Evolutionary conservation across 2,888 invertebrate genomes (phyloP).

Genomic region (Strigamia transsilvanica): DNA sequence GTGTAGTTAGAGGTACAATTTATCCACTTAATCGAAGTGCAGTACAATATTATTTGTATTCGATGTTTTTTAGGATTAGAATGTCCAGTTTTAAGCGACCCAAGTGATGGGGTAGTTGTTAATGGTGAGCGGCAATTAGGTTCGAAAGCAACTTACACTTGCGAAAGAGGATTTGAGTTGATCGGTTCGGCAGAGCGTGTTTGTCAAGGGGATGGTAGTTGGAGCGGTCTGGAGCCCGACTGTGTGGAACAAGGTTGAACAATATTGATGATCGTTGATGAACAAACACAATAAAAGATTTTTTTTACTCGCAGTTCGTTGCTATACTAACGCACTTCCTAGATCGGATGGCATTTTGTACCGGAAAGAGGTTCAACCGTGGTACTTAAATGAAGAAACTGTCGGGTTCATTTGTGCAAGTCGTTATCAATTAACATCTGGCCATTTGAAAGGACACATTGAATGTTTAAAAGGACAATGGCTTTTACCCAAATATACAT

Average conservation of each 20-base stretch:
- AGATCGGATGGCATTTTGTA: neutral
- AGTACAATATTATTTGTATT: neutral
- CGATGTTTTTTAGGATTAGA: neutral
- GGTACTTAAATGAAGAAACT: slow-evolving; percentile 18
- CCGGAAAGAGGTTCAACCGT: neutral
- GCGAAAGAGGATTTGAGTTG: slow-evolving; percentile 59
- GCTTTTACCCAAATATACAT: slow-evolving; percentile 10
- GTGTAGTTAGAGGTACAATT: slow-evolving; percentile 24
- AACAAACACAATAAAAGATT: neutral
- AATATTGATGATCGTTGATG: neutral
- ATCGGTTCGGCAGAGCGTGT: slow-evolving; percentile 58
- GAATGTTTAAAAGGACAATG: slow-evolving; percentile 21
- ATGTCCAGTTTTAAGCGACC: slow-evolving; percentile 30
- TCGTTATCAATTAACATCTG: slow-evolving; percentile 17
- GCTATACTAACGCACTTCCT: neutral
- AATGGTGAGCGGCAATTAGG: neutral
- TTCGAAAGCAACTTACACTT: slow-evolving; percentile 58
- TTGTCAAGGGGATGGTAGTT: slow-evolving; percentile 61
- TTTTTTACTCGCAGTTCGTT: neutral
- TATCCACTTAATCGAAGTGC: neutral
- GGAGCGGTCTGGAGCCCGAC: slow-evolving; percentile 60
- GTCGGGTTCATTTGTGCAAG: slow-evolving; percentile 14
- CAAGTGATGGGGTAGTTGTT: neutral
- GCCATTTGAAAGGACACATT: neutral
- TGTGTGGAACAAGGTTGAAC: slow-evolving; percentile 58